A percentile compares a stretch with the other conserved stretches of the same genome.
These are phyloP conservation scores for Penaeus monodon DNA, from an alignment of 2,888 invertebrate species.

Conservation along the genomic window DNA sequence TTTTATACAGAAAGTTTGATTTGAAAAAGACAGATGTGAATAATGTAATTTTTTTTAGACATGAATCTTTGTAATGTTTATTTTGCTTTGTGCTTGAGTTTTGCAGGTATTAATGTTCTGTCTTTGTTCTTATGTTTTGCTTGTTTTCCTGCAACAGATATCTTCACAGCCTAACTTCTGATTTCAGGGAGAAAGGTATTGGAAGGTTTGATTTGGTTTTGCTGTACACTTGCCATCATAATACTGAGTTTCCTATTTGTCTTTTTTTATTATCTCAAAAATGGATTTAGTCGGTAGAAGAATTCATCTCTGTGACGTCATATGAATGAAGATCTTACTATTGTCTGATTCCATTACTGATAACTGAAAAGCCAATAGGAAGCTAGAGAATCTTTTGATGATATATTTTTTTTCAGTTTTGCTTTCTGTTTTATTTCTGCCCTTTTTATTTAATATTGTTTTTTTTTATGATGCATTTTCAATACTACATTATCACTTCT, in stretches of 20 bases:
- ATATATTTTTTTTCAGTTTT: too few relatives aligned
- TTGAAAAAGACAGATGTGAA: background rate
- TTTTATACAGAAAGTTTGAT: background rate
- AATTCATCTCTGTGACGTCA: too few relatives aligned
- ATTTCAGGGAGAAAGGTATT: slow-evolving; percentile 15
- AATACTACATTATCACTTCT: slow-evolving; percentile 8
- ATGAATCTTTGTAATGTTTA: background rate
- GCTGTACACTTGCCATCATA: background rate
- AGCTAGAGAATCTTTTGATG: too few relatives aligned
- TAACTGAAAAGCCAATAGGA: too few relatives aligned
- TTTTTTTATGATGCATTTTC: slow-evolving; percentile 2
- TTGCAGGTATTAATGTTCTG: background rate
- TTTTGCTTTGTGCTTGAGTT: slow-evolving; percentile 2
- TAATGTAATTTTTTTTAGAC: too few relatives aligned
- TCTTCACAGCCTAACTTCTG: slow-evolving; percentile 32
- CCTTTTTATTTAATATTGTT: background rate
- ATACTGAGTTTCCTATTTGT: too few relatives aligned
- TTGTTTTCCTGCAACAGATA: slow-evolving; percentile 29
- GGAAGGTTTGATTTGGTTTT: slow-evolving; percentile 12
- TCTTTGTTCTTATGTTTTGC: slow-evolving; percentile 20
- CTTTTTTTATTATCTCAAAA: too few relatives aligned
- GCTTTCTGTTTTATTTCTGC: background rate
- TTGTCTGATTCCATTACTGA: too few relatives aligned
- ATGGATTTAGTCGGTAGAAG: too few relatives aligned
- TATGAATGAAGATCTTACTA: too few relatives aligned